Percentiles rank a stretch among this genome's conserved stretches.
These are phyloP conservation scores for Phortica variegata DNA, from an alignment of 1,140 invertebrate genomes.

Conservation along the genomic window DNA sequence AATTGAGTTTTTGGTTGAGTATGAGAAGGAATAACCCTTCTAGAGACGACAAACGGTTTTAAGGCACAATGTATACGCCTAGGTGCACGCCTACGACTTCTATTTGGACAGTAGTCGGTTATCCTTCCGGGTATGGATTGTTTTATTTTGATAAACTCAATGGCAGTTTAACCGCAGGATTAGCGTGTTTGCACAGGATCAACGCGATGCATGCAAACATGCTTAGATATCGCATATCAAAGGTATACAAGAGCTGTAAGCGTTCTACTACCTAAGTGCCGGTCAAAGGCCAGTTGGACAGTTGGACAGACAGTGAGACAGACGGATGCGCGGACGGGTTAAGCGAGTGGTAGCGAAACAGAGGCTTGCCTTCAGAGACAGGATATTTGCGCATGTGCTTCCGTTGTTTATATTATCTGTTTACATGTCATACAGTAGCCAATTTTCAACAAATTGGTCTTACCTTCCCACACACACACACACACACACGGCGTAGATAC, in stretches of 20 bases:
- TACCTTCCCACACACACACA: slow-evolving; percentile 22
- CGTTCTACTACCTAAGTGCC: slow-evolving; percentile 13
- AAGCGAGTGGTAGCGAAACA: slow-evolving; percentile 9
- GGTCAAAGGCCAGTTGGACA: neutral
- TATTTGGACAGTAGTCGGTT: slow-evolving; percentile 4
- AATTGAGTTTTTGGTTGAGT: too few relatives aligned
- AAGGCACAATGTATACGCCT: slow-evolving; percentile 25
- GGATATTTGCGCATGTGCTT: slow-evolving; percentile 23
- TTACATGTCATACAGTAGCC: slow-evolving; percentile 38
- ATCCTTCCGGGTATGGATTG: slow-evolving; percentile 40
- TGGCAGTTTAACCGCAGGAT: slow-evolving; percentile 55
- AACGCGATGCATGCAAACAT: slow-evolving; percentile 43
- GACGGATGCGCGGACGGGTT: slow-evolving; percentile 29
- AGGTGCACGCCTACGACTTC: slow-evolving; percentile 17
- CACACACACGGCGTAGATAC: slow-evolving; percentile 10
- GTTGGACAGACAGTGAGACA: slow-evolving; percentile 10
- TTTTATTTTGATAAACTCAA: slow-evolving; percentile 50
- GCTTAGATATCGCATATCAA: neutral
- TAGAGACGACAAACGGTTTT: too few relatives aligned
- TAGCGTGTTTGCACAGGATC: slow-evolving; percentile 52
- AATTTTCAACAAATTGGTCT: slow-evolving; percentile 32
- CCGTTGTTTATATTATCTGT: slow-evolving; percentile 51
- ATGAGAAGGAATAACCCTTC: too few relatives aligned
- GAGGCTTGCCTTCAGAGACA: neutral
- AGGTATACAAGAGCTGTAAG: neutral